Base-by-base conservation (phyloP, 2,113 vertebrate genomes). In the Lophotis ruficrista region DNA sequence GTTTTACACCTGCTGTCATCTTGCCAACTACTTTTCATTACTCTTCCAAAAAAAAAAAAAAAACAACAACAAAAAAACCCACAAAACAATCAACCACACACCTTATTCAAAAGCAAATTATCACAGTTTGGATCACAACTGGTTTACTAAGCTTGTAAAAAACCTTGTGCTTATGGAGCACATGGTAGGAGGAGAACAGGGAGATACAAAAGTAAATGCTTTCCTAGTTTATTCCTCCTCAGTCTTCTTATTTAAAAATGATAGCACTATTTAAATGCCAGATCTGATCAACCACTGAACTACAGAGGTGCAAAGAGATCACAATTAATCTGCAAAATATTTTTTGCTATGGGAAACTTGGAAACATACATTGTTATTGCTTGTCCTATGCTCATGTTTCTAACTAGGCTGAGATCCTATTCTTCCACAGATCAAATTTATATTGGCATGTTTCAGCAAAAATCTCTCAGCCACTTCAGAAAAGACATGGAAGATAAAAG, bases 91-190 rank as follows among this genome's bases (percentile, higher is more conserved):
- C 7, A 73, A 78, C 23, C 9, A n/a, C 12, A 27, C 33, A 17
- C 48, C 37, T 65, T 76, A 82, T 92, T 97, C 79, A 77, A 83
- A 87, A 89, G 9, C 72, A 80, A 65, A 72, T 96, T 93, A 84
- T 58, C 37, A 60, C 14, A 21, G 21, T 84, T 70, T 70, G 33
- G 68, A 61, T 68, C 70, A 86, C 84, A 94, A 81, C 27, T 80
- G 91, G 33, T 92, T 96, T 91, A 83, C 65, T 66, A 71, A 94
- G 73, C 69, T 96, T 82, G 53, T 95, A 87, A 57, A 96, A 95
- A 95, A 83, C 31, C 18, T 91, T 35, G 45, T 61, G 50, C 20
- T 73, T 56, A 3, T 35, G 24, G 23, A 69, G 56, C 1, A 1
- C 15, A 47, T 0, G 8, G 57, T 10, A 66, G 53, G 45, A 73